A percentile compares a stretch with the other conserved stretches of the same genome.
These are phyloP conservation scores for Otus sunia DNA, from an alignment of 2,113 vertebrate genomes.

Conservation along the genomic window DNA sequence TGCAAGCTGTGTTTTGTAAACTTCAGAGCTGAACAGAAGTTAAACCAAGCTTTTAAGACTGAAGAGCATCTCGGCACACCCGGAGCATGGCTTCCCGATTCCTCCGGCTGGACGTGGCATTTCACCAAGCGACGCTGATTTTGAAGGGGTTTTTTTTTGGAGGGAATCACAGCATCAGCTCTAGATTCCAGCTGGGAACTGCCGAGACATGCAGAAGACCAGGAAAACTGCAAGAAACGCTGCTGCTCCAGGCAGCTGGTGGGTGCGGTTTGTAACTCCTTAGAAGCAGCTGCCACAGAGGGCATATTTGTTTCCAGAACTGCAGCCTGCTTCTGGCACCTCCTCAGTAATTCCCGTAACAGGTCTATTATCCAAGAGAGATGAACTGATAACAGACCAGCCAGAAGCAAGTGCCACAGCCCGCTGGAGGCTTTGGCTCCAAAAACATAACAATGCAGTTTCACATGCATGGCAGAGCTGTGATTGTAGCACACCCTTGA, in stretches of 20 bases:
- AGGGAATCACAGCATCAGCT: neutral
- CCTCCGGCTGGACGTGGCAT: accelerated
- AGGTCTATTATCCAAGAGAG: neutral
- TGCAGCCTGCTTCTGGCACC: neutral
- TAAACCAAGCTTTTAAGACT: neutral
- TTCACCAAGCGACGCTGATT: neutral
- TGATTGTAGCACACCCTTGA: neutral
- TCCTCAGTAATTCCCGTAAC: neutral
- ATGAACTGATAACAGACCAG: neutral
- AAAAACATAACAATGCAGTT: neutral
- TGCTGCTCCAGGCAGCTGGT: neutral
- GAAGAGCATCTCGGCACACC: neutral
- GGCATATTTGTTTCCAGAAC: neutral
- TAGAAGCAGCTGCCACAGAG: neutral
- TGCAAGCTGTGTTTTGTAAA: neutral
- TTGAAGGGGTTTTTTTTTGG: accelerated
- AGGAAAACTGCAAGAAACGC: neutral
- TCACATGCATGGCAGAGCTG: accelerated
- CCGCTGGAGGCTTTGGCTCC: neutral
- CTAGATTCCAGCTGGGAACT: neutral
- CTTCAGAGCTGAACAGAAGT: neutral
- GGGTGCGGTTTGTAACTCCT: neutral
- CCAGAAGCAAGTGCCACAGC: neutral
- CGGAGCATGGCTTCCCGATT: accelerated
- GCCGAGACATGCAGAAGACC: neutral